Percentiles rank a stretch among this genome's conserved stretches.
Evolutionary conservation across 2,888 invertebrate genomes (phyloP).

Genomic region (Phalera bucephala): DNA sequence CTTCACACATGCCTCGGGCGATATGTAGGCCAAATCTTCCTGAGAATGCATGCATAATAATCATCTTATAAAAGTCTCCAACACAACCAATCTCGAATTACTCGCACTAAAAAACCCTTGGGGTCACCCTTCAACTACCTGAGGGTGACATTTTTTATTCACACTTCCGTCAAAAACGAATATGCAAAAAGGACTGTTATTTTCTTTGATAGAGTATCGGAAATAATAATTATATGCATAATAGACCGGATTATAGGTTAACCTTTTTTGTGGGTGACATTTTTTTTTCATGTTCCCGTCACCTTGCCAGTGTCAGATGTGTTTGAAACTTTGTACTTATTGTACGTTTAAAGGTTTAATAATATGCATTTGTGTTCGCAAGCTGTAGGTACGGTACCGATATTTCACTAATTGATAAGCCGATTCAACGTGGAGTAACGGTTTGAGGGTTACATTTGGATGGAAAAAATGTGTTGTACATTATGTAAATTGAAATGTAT

Average conservation of each 20-base stretch:
- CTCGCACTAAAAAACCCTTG: conserved; percentile 62
- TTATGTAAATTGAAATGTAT: conserved; percentile 29
- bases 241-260: conserved; percentile 78
- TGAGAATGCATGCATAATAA: conserved; percentile 81
- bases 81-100: conserved; percentile 67
- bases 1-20: conserved; percentile 65
- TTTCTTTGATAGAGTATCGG: conserved; percentile 79
- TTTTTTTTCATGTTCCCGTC: conserved; percentile 69
- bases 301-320: conserved; percentile 75
- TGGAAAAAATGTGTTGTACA: conserved; percentile 33
- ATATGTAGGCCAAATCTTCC: conserved; percentile 65
- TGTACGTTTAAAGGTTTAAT: conserved; percentile 53
- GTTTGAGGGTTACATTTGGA: conserved; percentile 43
- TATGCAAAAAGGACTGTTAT: conserved; percentile 80
- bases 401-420: conserved; percentile 63
- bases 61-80: conserved; percentile 61
- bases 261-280: conserved; percentile 60
- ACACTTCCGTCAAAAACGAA: conserved; percentile 77
- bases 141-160: conserved; percentile 80
- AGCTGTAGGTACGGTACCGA: conserved; percentile 57
- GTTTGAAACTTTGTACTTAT: conserved; percentile 52
- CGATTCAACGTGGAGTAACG: conserved; percentile 37
- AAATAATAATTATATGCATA: conserved; percentile 84
- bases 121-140: conserved; percentile 75
- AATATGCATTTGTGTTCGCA: conserved; percentile 65